Conservation (phyloP, 2,797 vertebrate genomes). For the Chanos chanos region DNA sequence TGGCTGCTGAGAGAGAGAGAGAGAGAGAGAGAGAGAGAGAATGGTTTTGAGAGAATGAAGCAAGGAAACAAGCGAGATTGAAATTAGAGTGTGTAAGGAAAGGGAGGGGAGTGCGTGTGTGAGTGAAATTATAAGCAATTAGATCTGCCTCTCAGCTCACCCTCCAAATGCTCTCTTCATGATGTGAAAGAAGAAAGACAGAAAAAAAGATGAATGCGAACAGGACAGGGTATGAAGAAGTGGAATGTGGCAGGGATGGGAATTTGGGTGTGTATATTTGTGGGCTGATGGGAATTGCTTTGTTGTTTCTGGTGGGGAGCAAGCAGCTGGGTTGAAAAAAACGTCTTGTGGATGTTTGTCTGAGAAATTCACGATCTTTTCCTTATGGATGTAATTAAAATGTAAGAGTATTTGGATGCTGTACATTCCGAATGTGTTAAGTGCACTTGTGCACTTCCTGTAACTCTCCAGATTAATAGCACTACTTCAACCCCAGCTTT, state of each 20-base stretch:
- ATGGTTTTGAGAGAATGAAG: not conserved
- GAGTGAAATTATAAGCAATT: constrained; percentile 60
- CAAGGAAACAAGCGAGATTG: constrained; percentile 32
- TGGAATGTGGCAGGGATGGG: not conserved
- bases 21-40: not conserved
- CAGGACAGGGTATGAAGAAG: constrained; percentile 21
- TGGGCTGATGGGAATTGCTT: constrained; percentile 4
- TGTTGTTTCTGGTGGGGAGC: too few relatives aligned
- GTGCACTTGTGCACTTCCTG: too few relatives aligned
- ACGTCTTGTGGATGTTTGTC: too few relatives aligned
- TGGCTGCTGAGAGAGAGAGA: constrained; percentile 8
- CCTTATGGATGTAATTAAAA: too few relatives aligned
- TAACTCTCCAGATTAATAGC: too few relatives aligned
- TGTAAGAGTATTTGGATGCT: too few relatives aligned
- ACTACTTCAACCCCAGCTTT: too few relatives aligned
- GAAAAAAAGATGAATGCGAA: constrained; percentile 12
- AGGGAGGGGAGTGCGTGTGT: constrained; percentile 23
- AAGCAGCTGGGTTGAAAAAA: too few relatives aligned
- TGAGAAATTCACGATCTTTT: too few relatives aligned
- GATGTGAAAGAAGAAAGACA: constrained; percentile 46
- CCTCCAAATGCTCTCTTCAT: constrained; percentile 53
- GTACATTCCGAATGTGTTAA: too few relatives aligned
- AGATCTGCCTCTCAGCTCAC: constrained; percentile 45
- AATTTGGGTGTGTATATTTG: not conserved
- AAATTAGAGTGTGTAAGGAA: constrained; percentile 49